Conservation (phyloP, 2,113 vertebrate genomes). For the Gorsachius goisagi region DNA sequence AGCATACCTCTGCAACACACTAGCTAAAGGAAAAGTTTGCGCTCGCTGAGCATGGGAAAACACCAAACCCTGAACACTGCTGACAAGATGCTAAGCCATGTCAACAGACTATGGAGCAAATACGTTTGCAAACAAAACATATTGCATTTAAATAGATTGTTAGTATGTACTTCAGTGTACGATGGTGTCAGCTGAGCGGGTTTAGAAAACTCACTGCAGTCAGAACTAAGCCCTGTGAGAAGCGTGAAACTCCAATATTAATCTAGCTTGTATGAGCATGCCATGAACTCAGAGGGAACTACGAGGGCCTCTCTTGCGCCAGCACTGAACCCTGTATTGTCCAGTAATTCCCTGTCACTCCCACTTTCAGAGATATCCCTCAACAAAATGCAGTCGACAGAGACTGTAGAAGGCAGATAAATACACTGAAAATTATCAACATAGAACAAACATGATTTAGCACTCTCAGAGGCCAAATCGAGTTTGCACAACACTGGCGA, state of each 20-base stretch:
- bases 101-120: not conserved
- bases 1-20: rapidly evolving
- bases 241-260: not conserved
- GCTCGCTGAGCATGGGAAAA: not conserved
- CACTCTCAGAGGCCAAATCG: not conserved
- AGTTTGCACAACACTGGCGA: not conserved
- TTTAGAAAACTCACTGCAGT: not conserved
- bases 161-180: not conserved
- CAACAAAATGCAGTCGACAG: not conserved
- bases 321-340: not conserved
- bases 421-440: not conserved
- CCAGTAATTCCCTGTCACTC: not conserved
- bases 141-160: not conserved
- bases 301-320: not conserved
- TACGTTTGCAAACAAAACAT: not conserved
- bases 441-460: not conserved
- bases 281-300: not conserved
- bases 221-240: not conserved
- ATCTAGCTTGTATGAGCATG: not conserved
- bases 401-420: not conserved
- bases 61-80: not conserved
- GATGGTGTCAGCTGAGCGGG: not conserved
- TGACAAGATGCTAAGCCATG: not conserved
- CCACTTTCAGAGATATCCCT: not conserved
- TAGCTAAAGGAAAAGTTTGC: not conserved